Conservation (phyloP, 2,113 vertebrate genomes). For the Festucalex cinctus region DNA sequence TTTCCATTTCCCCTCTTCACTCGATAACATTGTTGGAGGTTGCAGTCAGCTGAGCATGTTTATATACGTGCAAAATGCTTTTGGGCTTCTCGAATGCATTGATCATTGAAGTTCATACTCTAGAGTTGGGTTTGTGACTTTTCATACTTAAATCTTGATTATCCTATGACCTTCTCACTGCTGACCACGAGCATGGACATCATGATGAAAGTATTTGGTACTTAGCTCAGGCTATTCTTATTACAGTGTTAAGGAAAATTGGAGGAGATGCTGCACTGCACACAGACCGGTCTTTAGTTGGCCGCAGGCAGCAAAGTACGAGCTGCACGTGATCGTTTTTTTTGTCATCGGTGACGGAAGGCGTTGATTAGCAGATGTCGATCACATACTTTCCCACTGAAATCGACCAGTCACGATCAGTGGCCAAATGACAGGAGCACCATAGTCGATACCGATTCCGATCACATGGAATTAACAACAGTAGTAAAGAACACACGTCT, state of each 20-base stretch:
- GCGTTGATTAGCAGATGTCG: too few relatives aligned
- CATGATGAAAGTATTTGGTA: not conserved
- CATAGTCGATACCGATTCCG: too few relatives aligned
- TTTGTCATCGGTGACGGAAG: too few relatives aligned
- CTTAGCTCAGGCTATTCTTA: not conserved
- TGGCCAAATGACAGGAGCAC: too few relatives aligned
- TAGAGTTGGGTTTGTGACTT: not conserved
- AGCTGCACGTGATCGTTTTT: too few relatives aligned
- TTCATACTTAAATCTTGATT: not conserved
- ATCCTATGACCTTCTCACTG: constrained; percentile 2
- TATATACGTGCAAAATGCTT: constrained; percentile 25
- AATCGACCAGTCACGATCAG: too few relatives aligned
- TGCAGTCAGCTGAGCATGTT: constrained; percentile 35
- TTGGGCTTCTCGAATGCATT: constrained; percentile 8
- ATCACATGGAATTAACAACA: too few relatives aligned
- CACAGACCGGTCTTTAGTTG: too few relatives aligned
- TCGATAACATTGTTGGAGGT: constrained; percentile 51
- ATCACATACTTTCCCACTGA: too few relatives aligned
- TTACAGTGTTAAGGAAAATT: not conserved
- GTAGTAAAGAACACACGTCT: too few relatives aligned
- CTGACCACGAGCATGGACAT: not conserved
- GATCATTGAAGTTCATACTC: constrained; percentile 2
- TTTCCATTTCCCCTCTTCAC: constrained; percentile 52
- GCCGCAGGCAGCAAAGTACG: too few relatives aligned
- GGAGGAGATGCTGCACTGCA: too few relatives aligned